These are phyloP conservation scores for Stratiomys singularior DNA, from an alignment of 2,888 invertebrate genomes.

Conservation along the genomic window DNA sequence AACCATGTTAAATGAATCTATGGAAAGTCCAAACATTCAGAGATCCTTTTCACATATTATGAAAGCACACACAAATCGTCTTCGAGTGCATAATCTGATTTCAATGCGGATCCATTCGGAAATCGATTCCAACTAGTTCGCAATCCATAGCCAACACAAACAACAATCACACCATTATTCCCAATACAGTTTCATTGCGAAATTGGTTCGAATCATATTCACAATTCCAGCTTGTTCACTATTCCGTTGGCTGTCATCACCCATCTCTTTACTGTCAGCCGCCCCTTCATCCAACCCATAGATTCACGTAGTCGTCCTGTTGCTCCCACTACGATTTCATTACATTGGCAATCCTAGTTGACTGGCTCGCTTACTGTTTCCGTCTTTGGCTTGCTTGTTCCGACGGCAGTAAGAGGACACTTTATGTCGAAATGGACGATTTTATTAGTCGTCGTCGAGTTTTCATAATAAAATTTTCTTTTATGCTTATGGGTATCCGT, in stretches of 20 bases:
- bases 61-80: background rate
- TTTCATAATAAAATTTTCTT: slow-evolving; percentile 46
- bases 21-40: background rate
- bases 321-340: slow-evolving; percentile 31
- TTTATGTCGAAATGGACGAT: slow-evolving; percentile 44
- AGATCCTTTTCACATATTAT: background rate
- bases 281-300: background rate
- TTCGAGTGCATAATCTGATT: slow-evolving; percentile 32
- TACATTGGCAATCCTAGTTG: background rate
- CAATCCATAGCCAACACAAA: background rate
- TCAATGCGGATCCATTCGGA: slow-evolving; percentile 36
- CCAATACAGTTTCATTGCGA: slow-evolving; percentile 42
- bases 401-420: slow-evolving; percentile 20
- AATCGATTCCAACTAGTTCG: slow-evolving; percentile 16
- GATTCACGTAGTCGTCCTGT: slow-evolving; percentile 18
- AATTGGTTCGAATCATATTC: slow-evolving; percentile 30
- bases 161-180: slow-evolving; percentile 39
- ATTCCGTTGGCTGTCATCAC: background rate
- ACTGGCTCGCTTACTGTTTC: background rate
- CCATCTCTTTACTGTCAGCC: background rate
- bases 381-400: background rate
- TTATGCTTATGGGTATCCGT: slow-evolving; percentile 47
- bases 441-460: slow-evolving; percentile 45
- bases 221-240: slow-evolving; percentile 24
- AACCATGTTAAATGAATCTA: no score